Percentiles rank a stretch among this genome's conserved stretches.
phyloP scores from a whole-genome alignment of 2,797 vertebrate species.

The Cynodonichthys magdalenae region DNA sequence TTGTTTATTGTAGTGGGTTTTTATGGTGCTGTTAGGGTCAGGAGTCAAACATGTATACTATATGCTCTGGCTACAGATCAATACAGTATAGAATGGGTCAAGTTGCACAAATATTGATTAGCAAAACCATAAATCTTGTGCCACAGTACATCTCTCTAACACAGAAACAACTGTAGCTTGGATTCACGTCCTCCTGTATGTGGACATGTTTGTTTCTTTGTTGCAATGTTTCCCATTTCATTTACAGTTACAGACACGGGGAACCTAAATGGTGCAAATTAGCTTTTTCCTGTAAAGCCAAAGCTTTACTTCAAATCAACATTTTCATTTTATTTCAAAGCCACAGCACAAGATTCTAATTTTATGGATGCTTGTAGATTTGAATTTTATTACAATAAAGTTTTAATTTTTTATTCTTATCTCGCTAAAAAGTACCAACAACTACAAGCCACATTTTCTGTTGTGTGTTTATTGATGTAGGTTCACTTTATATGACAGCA shows the following conservation, averaged over 20 bases:
- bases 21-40: constrained; percentile 68
- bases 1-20: constrained; percentile 62
- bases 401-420: not conserved
- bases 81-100: constrained; percentile 61
- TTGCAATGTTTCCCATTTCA: constrained; percentile 51
- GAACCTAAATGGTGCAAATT: constrained; percentile 38
- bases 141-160: constrained; percentile 38
- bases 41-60: constrained; percentile 65
- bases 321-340: constrained; percentile 6
- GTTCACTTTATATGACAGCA: not conserved
- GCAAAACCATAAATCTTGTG: constrained; percentile 66
- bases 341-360: not conserved
- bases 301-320: constrained; percentile 17
- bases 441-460: not conserved
- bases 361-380: not conserved
- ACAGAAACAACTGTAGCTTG: constrained; percentile 4
- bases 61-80: constrained; percentile 56
- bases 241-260: constrained; percentile 41
- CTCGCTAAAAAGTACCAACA: not conserved
- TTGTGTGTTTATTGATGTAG: not conserved
- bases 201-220: constrained; percentile 29
- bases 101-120: constrained; percentile 68
- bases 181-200: not conserved
- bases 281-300: constrained; percentile 42
- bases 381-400: not conserved